Base-by-base conservation (phyloP, 2,888 invertebrate species). In the Ophion slaviceki region DNA sequence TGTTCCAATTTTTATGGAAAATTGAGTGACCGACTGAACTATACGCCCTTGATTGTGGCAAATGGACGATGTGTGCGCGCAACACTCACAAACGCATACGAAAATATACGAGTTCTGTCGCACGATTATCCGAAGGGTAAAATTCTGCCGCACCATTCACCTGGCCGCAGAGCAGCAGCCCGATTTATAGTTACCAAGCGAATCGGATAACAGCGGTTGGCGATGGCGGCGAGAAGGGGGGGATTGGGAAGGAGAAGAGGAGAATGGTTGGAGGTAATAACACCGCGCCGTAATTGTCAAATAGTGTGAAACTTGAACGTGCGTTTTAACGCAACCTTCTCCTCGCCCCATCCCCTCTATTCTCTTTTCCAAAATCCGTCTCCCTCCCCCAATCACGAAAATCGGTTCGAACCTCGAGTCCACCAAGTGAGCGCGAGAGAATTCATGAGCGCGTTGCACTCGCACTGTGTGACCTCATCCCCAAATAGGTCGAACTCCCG, bases 111-210 rank as follows among this genome's bases (percentile, higher is more conserved):
- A 57, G 40, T 20, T 57, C 53, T 28, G 64, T 57, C 59, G 32
- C 70, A n/a, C 62, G 62, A 45, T 68, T 47, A 70, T 79, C 45
- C 20, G 61, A 79, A 64, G 68, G 45, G 66, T 57, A 81, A 86
- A 86, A 83, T 78, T 70, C 74, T 80, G 24, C 32, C 59, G 68
- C 62, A 17, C 67, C 74, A 86, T 83, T 78, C 74, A 78, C 77
- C 80, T 86, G 64, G 83, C 80, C 80, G 59, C 83, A 81, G 78
- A 77, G 77, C 76, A 76, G 36, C 74, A 32, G 78, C 67, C 77
- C 80, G 86, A 86, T 86, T 86, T 86, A 86, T 83, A 82, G 85
- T 86, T 81, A 80, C 79, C 82, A 79, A 85, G 72, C 87, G 84
- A 84, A 87, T 86, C 88, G 87, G 82, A 88, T 86, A 87, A 87